Percentiles rank a stretch among this genome's conserved stretches.
Conservation (phyloP, 2,113 vertebrate species). For the Myotis davidii region DNA sequence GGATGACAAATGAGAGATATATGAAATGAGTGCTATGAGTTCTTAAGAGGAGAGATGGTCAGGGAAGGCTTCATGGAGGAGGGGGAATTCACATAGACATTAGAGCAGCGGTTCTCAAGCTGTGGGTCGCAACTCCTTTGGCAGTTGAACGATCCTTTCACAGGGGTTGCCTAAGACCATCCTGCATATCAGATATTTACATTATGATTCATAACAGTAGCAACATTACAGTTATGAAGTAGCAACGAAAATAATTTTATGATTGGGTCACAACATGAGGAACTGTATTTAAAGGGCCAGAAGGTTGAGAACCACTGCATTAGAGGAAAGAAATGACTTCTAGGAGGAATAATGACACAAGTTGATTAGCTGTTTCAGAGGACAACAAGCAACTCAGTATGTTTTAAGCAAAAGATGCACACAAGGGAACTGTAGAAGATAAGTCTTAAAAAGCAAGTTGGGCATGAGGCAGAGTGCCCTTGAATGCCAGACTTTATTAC, state of each 20-base stretch:
- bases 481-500: background rate
- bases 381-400: background rate
- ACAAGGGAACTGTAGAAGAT: background rate
- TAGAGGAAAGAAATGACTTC: background rate
- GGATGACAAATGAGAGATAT: background rate
- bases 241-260: too few species aligned
- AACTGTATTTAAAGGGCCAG: too few species aligned
- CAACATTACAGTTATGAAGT: too few species aligned
- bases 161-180: too few species aligned
- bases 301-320: background rate
- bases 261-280: too few species aligned
- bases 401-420: background rate
- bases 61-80: background rate
- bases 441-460: background rate
- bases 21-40: background rate
- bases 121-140: too few species aligned
- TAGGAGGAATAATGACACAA: background rate
- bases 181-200: too few species aligned
- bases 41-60: background rate
- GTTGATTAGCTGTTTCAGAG: background rate
- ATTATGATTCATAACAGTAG: too few species aligned
- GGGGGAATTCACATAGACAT: background rate
- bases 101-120: background rate
- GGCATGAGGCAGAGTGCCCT: background rate
- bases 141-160: too few species aligned